Base-by-base conservation (phyloP, 2,888 invertebrate genomes). In the Ectemnius continuus region DNA sequence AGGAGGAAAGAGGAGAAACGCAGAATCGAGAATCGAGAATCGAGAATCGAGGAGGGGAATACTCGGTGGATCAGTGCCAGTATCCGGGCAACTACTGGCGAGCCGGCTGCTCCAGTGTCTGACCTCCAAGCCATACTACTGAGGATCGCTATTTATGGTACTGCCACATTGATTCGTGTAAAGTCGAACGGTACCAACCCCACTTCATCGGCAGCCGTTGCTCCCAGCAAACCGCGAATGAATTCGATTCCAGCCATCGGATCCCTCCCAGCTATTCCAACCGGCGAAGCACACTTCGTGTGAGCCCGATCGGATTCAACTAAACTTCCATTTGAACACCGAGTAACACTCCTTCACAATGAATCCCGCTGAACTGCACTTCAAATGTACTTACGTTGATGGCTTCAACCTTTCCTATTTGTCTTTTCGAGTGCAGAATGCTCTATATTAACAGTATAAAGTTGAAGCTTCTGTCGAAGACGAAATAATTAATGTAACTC, bases 151-250 rank as follows among this genome's bases (percentile, higher is more conserved):
- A 83, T 84, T 84, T 81, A 84, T 79, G 82, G 68, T 79, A 82
- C 75, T 78, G 76, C 78, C 78, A 83, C 79, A 83, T 84, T 84
- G 83, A 84, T 84, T 83, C 84, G 80, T 78, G 82, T 83, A 79
- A 83, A 82, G 78, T 77, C 81, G 74, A 16, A 73, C 75, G 76
- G 73, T 81, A 79, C 79, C 74, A 75, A 80, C 80, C 75, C 80
- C 78, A 36, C 73, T 78, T 74, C 76, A 58, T 52, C 60, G 74
- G 69, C 58, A 77, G 73, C 70, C 79, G 80, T 73, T 80, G 67
- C 69, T 73, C 78, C 48, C 52, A 59, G 61, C 70, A 67, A 72
- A 74, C 80, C 78, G 66, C 76, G 72, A 78, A 80, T 80, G 70
- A 68, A 80, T 80, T 80, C 75, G 75, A 63, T 69, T 69, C 69